Conservation (phyloP, 2,888 invertebrate species). For the Saturnia japonica region DNA sequence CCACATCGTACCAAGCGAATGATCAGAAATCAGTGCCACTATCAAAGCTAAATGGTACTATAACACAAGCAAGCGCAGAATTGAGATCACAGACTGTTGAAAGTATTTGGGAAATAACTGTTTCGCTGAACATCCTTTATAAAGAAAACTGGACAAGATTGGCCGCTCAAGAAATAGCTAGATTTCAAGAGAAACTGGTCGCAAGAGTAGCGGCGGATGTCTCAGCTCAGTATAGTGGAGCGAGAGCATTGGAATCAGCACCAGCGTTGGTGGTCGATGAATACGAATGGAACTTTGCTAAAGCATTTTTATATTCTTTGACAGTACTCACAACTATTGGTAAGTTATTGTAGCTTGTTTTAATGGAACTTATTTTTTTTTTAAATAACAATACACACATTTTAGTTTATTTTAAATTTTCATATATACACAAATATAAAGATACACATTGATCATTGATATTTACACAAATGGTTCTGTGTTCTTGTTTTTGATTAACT, state of each 20-base stretch:
- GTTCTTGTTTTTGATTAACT: not conserved
- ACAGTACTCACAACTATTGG: conserved; percentile 96
- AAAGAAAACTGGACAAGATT: conserved; percentile 94
- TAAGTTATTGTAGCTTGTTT: conserved; percentile 57
- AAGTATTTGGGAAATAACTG: conserved; percentile 95
- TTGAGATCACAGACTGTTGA: conserved; percentile 86
- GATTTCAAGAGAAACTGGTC: conserved; percentile 91
- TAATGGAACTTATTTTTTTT: not conserved
- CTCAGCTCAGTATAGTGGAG: conserved; percentile 78
- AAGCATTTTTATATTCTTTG: conserved; percentile 95
- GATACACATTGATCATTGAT: not conserved
- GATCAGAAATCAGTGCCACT: conserved; percentile 62
- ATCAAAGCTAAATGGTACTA: conserved; percentile 64
- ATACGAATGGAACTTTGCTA: conserved; percentile 93
- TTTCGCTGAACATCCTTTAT: conserved; percentile 92
- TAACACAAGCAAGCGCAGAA: conserved; percentile 72
- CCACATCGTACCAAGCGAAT: conserved; percentile 72
- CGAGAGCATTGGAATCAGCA: conserved; percentile 70
- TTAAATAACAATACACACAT: not conserved
- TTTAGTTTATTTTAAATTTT: not conserved
- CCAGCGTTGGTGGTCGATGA: conserved; percentile 75
- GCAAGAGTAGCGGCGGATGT: conserved; percentile 90
- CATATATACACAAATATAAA: not conserved
- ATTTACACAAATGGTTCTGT: not conserved
- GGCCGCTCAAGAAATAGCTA: conserved; percentile 85